Base-by-base conservation (phyloP, 2,888 invertebrate species). In the Bellardia bayeri region DNA sequence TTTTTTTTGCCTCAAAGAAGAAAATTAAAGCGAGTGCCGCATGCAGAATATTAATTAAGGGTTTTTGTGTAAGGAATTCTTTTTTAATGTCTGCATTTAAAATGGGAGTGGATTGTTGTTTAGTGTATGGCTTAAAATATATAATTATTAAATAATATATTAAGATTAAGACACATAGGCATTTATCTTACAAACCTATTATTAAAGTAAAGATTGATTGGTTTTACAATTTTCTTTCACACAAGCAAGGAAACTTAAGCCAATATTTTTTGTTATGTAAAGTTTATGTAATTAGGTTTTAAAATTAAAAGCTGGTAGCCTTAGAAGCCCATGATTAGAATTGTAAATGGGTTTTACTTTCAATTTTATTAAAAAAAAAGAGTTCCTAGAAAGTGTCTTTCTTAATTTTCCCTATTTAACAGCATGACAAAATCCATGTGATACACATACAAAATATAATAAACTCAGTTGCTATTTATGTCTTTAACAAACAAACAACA, bases 21-120 rank as follows among this genome's bases (percentile, higher is more conserved):
- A 69, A 80, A 80, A 69, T 69, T 69, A 33, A 69, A 61, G 1
- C 45, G 37, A 58, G 61, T 37, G 58, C 49, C 13, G 13, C 42
- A 30, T 58, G 49, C 61, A 23, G 79, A 80, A 80, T 80, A 80
- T 69, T 80, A 80, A 80, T 80, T 80, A 80, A 49, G 61, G 69
- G 49, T 49, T 54, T 61, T 40, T 54, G 45, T 51, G 40, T 16
- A 64, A 64, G 51, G 51, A 49, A 63, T 51, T 51, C 13, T 42
- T 42, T 42, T 58, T 45, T 33, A 63, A 61, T 30, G 64, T 76
- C 63, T 76, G 51, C 64, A 45, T 49, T 69, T 23, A 61, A 61
- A 80, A 80, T 68, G 58, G 79, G 79, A 69, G 78, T 79, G 58
- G 49, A 45, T 9, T 61, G 58, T 61, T 58, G 23, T 63, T 9